Evolutionary conservation across 2,113 vertebrate species (phyloP).

Genomic region (Vulpes lagopus): DNA sequence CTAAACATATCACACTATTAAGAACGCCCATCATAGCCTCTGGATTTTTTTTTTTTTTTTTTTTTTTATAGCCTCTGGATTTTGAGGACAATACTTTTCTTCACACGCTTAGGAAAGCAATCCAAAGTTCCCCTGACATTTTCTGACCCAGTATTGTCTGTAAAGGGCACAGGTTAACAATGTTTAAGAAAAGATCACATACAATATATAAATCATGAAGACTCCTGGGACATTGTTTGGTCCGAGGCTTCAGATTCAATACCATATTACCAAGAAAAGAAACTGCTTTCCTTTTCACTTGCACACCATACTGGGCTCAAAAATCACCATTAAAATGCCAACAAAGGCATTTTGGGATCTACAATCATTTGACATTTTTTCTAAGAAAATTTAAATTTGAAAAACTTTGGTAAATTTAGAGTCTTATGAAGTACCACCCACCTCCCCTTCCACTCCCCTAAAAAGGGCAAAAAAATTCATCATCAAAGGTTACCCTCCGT

Average conservation of each 20-base stretch:
- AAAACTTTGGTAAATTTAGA: constrained; percentile 82
- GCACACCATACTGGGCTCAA: not conserved
- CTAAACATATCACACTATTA: not conserved
- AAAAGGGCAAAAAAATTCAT: constrained; percentile 81
- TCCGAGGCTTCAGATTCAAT: constrained; percentile 3
- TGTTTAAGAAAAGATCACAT: constrained; percentile 72
- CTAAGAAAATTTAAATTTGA: constrained; percentile 78
- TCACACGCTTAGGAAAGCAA: constrained; percentile 53
- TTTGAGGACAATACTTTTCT: constrained; percentile 61
- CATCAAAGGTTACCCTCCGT: constrained; percentile 77
- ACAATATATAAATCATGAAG: constrained; percentile 69
- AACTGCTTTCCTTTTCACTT: not conserved
- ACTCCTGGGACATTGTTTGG: not conserved
- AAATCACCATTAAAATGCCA: constrained; percentile 74
- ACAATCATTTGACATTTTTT: constrained; percentile 80
- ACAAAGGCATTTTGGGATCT: constrained; percentile 60
- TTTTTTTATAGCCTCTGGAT: not conserved
- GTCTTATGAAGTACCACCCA: constrained; percentile 75
- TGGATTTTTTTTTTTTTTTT: too few species aligned
- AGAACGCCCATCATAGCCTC: not conserved
- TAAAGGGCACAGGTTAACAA: constrained; percentile 73
- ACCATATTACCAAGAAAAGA: not conserved
- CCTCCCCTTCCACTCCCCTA: constrained; percentile 73
- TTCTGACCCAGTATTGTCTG: constrained; percentile 65
- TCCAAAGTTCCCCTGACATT: constrained; percentile 55